A percentile compares a stretch with the other conserved stretches of the same genome.
Evolutionary conservation across 2,113 vertebrate species (phyloP).

Genomic region (Paratilapia polleni): DNA sequence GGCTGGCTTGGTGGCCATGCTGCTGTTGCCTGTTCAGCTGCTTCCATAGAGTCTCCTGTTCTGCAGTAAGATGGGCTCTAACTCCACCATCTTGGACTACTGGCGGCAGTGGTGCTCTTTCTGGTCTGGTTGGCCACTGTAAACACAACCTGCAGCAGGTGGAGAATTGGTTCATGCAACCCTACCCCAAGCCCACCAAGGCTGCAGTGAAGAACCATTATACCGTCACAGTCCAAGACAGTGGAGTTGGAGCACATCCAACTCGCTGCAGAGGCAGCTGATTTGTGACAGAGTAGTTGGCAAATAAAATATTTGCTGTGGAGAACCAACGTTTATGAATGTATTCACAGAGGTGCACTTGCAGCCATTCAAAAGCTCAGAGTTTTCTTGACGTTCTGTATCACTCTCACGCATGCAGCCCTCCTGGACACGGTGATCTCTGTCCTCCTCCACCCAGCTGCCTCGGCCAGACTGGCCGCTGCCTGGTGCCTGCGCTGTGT

Average conservation of each 20-base stretch:
- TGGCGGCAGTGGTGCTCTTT: not conserved
- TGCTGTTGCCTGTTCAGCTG: too few species aligned
- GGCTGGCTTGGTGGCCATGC: too few species aligned
- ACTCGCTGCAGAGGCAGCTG: not conserved
- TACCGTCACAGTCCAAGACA: not conserved
- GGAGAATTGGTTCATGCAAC: not conserved
- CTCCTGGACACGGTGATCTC: conserved; percentile 88
- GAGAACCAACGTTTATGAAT: not conserved
- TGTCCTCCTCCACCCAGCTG: conserved; percentile 84
- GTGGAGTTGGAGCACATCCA: not conserved
- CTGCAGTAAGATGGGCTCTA: not conserved
- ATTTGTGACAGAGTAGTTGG: not conserved
- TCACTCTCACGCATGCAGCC: conserved; percentile 69
- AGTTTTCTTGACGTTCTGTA: not conserved
- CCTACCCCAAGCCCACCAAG: not conserved
- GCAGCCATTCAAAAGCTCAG: not conserved
- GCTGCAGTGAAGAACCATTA: not conserved
- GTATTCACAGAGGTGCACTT: not conserved
- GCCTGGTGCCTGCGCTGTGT: conserved; percentile 92
- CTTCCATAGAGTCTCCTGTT: too few species aligned
- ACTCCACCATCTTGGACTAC: not conserved
- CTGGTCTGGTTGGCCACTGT: too few species aligned
- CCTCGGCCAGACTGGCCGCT: conserved; percentile 85
- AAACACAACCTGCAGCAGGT: not conserved
- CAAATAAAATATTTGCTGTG: not conserved